phyloP scores from a whole-genome alignment of 2,888 invertebrate species.

The Ecliptopera silaceata region DNA sequence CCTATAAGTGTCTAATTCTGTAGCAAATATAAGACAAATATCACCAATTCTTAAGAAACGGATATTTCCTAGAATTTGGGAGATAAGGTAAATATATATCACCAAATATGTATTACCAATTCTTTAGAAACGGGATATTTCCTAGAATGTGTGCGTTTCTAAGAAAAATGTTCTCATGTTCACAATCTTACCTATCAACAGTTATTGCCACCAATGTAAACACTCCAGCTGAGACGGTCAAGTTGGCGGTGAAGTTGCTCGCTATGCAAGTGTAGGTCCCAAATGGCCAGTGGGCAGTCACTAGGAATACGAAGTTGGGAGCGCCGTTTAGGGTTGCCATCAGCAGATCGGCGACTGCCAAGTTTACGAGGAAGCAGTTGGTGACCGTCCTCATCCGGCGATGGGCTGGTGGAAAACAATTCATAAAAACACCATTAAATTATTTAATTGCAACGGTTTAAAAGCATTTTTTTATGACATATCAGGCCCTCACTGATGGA shows the following conservation, averaged over 20 bases:
- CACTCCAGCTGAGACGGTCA: constrained; percentile 95
- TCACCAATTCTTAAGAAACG: too few relatives aligned
- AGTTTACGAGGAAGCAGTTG: constrained; percentile 94
- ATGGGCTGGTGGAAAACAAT: constrained; percentile 82
- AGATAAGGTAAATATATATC: too few relatives aligned
- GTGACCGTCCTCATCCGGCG: constrained; percentile 94
- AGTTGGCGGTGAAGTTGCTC: constrained; percentile 94
- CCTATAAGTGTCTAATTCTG: too few relatives aligned
- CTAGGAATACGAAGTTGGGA: constrained; percentile 94
- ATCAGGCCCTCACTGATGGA: too few relatives aligned
- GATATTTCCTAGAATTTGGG: too few relatives aligned
- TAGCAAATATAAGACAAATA: too few relatives aligned
- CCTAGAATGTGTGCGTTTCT: too few relatives aligned
- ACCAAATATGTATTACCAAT: too few relatives aligned
- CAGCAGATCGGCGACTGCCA: constrained; percentile 93
- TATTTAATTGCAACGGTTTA: not conserved
- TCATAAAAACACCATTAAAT: not conserved
- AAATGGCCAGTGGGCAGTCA: constrained; percentile 94
- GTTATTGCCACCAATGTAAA: constrained; percentile 96
- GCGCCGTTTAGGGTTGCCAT: constrained; percentile 94
- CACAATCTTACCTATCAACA: constrained; percentile 90
- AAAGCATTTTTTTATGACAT: too few relatives aligned
- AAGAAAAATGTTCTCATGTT: too few relatives aligned
- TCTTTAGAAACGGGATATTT: too few relatives aligned
- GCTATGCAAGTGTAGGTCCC: constrained; percentile 92